Evolutionary conservation across 1,140 invertebrate genomes (phyloP), one percentile per base, ranked within the genome.

Genomic region (Cydia strobilella): DNA sequence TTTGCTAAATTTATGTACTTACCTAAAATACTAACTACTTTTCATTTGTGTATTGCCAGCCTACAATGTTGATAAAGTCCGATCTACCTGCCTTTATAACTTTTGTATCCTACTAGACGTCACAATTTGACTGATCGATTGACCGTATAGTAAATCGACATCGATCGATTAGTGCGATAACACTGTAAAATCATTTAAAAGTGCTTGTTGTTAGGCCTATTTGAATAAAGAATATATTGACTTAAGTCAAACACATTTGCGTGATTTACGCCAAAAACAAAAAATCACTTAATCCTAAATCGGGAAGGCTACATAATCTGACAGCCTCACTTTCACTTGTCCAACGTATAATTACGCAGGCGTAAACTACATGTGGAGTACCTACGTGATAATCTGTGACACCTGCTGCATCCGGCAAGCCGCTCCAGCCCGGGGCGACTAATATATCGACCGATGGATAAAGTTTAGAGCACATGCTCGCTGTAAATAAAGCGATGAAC

Each of bases 311-410:
- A 42, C 35, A 75, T 48, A 72, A 54, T 73, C 39, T 76, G 75
- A 77, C 76, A 77, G 71, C 71, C 66, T 62, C 27, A 84, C 86
- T 89, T 89, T 89, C 85, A 84, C 86, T 75, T 73, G 77, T 85
- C 86, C 82, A 27, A 79, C 84, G 75, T 84, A 74, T 85, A 82
- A 86, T 84, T 84, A 84, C 51, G 42, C 80, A 80, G 79, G 74
- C 79, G 81, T 77, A 73, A 77, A 77, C 59, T 75, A 77, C 62
- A 45, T 77, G 74, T 66, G 63, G 42, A 31, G 65, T 51, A 75
- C 81, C 79, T 84, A 75, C 81, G 80, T 84, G 78, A 82, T 85
- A 84, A 82, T 84, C 76, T 78, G 80, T 79, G 84, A 76, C 84
- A 86, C 86, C 84, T 85, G 82, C 71, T 42, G 51, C 31, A 39